Evolutionary conservation across 2,113 vertebrate species (phyloP).

Genomic region (Gopherus flavomarginatus): DNA sequence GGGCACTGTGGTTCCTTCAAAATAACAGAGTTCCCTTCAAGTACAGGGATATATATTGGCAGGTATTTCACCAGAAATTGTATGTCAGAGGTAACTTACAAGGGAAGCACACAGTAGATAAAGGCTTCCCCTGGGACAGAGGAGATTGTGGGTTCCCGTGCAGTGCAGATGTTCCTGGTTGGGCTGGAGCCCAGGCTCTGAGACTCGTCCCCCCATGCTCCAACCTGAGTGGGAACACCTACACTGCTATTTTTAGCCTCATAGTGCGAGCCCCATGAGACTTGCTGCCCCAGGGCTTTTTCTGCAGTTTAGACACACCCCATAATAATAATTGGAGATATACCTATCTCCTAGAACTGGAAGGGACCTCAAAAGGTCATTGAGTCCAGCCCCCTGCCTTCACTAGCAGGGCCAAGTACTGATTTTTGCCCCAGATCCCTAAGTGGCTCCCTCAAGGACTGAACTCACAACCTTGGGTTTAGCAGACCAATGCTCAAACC

Average conservation of each 20-base stretch:
- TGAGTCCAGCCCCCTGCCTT: too few species aligned
- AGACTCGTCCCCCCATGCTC: background rate
- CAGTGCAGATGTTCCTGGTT: background rate
- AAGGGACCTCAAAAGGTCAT: too few species aligned
- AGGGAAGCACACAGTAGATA: background rate
- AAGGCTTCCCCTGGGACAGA: background rate
- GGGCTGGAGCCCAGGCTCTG: background rate
- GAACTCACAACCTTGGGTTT: too few species aligned
- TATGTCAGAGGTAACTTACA: background rate
- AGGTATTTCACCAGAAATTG: background rate
- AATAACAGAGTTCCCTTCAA: background rate
- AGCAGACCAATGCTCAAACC: too few species aligned
- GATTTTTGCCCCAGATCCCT: too few species aligned
- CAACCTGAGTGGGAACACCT: background rate
- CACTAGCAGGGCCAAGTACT: too few species aligned
- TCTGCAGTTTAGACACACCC: background rate
- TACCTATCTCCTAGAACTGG: too few species aligned
- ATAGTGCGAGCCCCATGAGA: background rate
- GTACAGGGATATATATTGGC: background rate
- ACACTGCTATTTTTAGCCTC: background rate
- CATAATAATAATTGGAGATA: too few species aligned
- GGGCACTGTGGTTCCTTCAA: background rate
- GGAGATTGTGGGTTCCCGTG: background rate
- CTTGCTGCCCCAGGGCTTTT: background rate
- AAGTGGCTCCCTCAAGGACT: too few species aligned